Evolutionary conservation across 2,888 invertebrate species (phyloP), one percentile per base, ranked within the genome.

Genomic region (Horisme vitalbata): DNA sequence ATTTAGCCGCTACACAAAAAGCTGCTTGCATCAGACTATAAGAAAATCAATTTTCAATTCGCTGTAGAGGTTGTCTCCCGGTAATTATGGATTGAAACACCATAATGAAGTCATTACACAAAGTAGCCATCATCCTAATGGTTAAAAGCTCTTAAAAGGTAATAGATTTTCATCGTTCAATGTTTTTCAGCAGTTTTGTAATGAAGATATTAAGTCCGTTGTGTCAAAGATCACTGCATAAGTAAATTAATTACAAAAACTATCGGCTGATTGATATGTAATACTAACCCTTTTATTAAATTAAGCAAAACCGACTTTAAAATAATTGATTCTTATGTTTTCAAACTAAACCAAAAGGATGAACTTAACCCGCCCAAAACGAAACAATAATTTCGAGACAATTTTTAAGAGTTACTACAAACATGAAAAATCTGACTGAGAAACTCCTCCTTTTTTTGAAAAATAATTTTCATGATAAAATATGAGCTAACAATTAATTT

Each of bases 111-210:
- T 68, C 75, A 75, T 75, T 73, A 79, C 61, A 72, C 63, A 61
- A 30, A 68, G 61, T 43, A 69, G 53, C 75, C 81, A 84, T 81
- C 79, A 75, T 50, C 65, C 52, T 85, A 86, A 87, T 87, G 86
- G 83, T 75, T 71, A 75, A 84, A 85, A 71, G 76, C 83, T 84
- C 75, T 86, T 82, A 84, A 83, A 83, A 79, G 65, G 75, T 80
- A 83, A 83, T 83, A 76, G 74, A 79, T 81, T 48, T 44, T 21
- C 24, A 37, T 32, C 31, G 37, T 75, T 72, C 65, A 67, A 52
- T 63, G 63, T 71, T 75, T 75, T 75, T 68, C 65, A 69, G 60
- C 47, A 41, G 52, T 64, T 59, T 66, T 60, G 64, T 57, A 69
- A 64, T 49, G 44, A 36, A 49, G 44, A 44, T 24, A 23, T 48